These are phyloP conservation scores for Genyomyrus donnyi DNA, from an alignment of 2,113 vertebrate genomes.

Conservation along the genomic window DNA sequence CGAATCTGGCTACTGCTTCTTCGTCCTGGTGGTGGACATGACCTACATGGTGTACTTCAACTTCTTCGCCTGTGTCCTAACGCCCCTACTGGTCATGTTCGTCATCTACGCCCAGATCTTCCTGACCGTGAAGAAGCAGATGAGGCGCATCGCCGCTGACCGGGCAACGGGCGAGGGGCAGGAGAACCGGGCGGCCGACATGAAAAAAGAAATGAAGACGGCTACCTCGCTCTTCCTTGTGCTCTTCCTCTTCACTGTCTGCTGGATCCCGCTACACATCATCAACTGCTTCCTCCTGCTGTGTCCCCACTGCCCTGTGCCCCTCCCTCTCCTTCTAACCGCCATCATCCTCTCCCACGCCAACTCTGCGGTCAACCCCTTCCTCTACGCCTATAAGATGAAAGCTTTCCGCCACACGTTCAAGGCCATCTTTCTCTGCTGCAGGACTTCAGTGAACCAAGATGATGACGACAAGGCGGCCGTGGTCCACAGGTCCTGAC, in stretches of 20 bases:
- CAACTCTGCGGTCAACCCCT: constrained; percentile 63
- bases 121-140: constrained; percentile 42
- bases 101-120: constrained; percentile 53
- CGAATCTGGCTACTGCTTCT: constrained; percentile 47
- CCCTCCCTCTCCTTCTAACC: constrained; percentile 51
- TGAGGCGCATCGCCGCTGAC: constrained; percentile 38
- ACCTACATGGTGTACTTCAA: constrained; percentile 59
- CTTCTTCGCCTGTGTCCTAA: constrained; percentile 48
- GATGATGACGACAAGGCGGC: constrained; percentile 12
- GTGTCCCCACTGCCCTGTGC: constrained; percentile 48
- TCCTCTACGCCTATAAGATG: constrained; percentile 67
- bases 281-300: constrained; percentile 67
- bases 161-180: constrained; percentile 20
- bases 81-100: constrained; percentile 52
- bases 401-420: constrained; percentile 61
- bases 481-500: neutral
- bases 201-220: constrained; percentile 52
- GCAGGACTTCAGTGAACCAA: constrained; percentile 21
- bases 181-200: constrained; percentile 19
- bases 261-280: constrained; percentile 67
- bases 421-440: constrained; percentile 55
- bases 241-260: constrained; percentile 58
- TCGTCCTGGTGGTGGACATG: constrained; percentile 51
- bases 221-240: constrained; percentile 59
- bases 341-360: constrained; percentile 65